phyloP scores from a whole-genome alignment of 2,797 vertebrate genomes.

The Girardinus metallicus region DNA sequence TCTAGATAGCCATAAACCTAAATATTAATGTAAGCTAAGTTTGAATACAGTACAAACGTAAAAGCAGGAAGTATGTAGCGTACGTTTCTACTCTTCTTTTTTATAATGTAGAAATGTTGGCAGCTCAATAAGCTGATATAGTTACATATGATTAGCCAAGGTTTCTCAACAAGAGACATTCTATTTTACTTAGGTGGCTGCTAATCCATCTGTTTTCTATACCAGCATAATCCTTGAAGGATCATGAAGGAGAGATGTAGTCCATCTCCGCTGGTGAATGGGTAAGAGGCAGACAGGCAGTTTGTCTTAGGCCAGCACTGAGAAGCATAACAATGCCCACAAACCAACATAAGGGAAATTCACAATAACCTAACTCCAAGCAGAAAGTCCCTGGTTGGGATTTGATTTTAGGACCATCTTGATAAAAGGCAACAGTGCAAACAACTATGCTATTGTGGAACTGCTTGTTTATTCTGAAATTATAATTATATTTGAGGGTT shows the following conservation, averaged over 20 bases:
- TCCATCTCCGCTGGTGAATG: not conserved
- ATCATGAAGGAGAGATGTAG: not conserved
- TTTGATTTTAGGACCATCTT: not conserved
- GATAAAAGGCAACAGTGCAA: not conserved
- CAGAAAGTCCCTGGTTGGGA: not conserved
- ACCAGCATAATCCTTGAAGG: not conserved
- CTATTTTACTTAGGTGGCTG: not conserved
- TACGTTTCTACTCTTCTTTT: not conserved
- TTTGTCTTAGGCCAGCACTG: not conserved
- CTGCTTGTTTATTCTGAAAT: not conserved
- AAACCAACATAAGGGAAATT: not conserved
- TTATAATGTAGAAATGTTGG: not conserved
- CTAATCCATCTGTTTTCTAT: not conserved
- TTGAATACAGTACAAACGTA: not conserved
- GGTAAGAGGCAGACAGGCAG: not conserved
- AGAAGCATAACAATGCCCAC: not conserved
- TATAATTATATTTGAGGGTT: not conserved
- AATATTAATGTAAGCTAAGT: no score
- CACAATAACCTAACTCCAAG: not conserved
- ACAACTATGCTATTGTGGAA: not conserved
- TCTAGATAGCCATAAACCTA: not conserved
- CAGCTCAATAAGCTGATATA: not conserved
- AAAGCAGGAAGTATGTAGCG: not conserved
- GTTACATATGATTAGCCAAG: not conserved
- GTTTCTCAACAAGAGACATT: not conserved